phyloP scores from a whole-genome alignment of 2,113 vertebrate species.

The Geothlypis trichas region DNA sequence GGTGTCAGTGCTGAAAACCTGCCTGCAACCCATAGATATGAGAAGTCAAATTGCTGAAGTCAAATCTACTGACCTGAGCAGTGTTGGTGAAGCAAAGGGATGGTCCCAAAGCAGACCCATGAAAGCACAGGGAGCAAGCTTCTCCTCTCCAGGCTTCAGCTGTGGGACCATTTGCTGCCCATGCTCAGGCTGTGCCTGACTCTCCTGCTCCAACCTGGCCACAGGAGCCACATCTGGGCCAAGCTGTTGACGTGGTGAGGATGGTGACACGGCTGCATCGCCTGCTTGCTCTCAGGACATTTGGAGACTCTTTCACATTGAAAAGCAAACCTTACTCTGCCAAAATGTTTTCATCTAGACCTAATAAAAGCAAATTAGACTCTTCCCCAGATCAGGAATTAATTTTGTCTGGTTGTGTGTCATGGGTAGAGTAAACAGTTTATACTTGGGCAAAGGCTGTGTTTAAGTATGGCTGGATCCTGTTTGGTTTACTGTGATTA shows the following conservation, averaged over 20 bases:
- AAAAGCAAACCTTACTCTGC: neutral
- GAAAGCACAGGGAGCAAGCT: fast-evolving
- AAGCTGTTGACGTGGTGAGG: neutral
- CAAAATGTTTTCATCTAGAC: neutral
- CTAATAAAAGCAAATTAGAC: slow-evolving; percentile 27
- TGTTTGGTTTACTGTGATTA: slow-evolving; percentile 61
- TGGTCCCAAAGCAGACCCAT: fast-evolving
- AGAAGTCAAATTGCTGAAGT: neutral
- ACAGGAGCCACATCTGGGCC: neutral
- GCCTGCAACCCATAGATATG: fast-evolving
- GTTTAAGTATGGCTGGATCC: slow-evolving; percentile 46
- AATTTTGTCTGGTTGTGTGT: slow-evolving; percentile 50
- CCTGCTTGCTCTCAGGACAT: fast-evolving
- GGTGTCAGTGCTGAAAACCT: fast-evolving
- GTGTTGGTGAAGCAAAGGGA: fast-evolving
- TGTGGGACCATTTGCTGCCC: fast-evolving
- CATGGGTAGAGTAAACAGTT: slow-evolving; percentile 48
- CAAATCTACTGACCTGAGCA: neutral
- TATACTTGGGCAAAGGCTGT: slow-evolving; percentile 34
- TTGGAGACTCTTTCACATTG: neutral
- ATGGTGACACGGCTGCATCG: fast-evolving
- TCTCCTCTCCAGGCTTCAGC: neutral
- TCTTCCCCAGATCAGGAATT: slow-evolving; percentile 17
- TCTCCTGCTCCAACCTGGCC: neutral
- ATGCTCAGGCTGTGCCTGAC: fast-evolving